phyloP scores from a whole-genome alignment of 2,797 vertebrate species.

The Hapalemur alaotrensis region DNA sequence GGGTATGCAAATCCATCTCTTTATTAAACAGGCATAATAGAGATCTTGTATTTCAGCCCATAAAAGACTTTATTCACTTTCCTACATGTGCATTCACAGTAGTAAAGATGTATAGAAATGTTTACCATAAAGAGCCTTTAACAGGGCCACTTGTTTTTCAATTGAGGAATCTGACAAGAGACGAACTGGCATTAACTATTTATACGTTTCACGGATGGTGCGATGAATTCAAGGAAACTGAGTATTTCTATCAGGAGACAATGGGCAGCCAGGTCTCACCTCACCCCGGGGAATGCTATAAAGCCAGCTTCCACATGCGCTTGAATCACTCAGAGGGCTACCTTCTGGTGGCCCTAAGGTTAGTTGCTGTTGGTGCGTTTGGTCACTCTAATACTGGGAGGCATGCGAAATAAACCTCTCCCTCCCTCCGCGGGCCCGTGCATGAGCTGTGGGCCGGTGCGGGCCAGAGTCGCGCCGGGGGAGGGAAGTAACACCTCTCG shows the following conservation, averaged over 20 bases:
- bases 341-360: neutral
- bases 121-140: conserved; percentile 67
- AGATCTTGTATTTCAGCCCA: conserved; percentile 6
- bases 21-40: conserved; percentile 6
- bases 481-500: neutral
- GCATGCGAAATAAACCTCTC: neutral
- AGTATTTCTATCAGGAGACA: neutral
- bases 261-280: neutral
- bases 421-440: neutral
- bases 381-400: neutral
- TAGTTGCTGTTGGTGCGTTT: neutral
- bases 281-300: neutral
- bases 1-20: neutral
- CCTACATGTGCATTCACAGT: conserved; percentile 12
- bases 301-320: neutral
- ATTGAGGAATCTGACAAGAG: conserved; percentile 63
- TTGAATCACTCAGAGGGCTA: neutral
- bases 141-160: conserved; percentile 69
- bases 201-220: neutral
- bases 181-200: conserved; percentile 67
- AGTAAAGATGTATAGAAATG: conserved; percentile 57
- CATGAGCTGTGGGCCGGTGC: no score
- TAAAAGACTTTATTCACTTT: neutral
- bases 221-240: neutral
- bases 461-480: neutral